Percentiles rank a stretch among this genome's conserved stretches.
These are phyloP conservation scores for Pygoscelis adeliae DNA, from an alignment of 2,113 vertebrate genomes.

Conservation along the genomic window DNA sequence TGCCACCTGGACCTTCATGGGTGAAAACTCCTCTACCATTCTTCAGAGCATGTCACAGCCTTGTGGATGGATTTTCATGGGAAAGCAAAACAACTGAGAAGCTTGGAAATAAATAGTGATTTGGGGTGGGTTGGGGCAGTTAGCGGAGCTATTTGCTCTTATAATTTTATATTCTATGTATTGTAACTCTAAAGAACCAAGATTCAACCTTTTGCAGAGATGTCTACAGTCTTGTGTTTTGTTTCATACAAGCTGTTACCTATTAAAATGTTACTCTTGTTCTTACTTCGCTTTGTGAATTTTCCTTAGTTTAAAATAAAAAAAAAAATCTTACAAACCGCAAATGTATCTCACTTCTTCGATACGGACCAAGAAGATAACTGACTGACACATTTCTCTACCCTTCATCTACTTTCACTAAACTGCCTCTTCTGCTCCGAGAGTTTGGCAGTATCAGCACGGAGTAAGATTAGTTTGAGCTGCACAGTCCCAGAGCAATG, in stretches of 20 bases:
- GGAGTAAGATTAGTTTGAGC: neutral
- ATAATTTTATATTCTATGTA: neutral
- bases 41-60: neutral
- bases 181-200: neutral
- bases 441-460: neutral
- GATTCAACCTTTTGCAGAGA: neutral
- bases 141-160: neutral
- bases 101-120: neutral
- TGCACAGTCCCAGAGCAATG: neutral
- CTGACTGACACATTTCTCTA: constrained; percentile 11
- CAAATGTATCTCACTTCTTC: neutral
- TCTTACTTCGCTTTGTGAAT: neutral
- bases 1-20: rapidly evolving
- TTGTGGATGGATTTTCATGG: neutral
- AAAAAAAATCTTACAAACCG: neutral
- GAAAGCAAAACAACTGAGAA: neutral
- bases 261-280: neutral
- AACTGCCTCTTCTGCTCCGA: neutral
- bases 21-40: neutral
- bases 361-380: neutral
- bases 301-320: neutral
- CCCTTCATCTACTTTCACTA: neutral
- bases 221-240: neutral
- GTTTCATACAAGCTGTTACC: neutral
- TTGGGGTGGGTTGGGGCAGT: neutral